Evolutionary conservation across 2,113 vertebrate species (phyloP), one percentile per base, ranked within the genome.

Genomic region (Toxotes chatareus): DNA sequence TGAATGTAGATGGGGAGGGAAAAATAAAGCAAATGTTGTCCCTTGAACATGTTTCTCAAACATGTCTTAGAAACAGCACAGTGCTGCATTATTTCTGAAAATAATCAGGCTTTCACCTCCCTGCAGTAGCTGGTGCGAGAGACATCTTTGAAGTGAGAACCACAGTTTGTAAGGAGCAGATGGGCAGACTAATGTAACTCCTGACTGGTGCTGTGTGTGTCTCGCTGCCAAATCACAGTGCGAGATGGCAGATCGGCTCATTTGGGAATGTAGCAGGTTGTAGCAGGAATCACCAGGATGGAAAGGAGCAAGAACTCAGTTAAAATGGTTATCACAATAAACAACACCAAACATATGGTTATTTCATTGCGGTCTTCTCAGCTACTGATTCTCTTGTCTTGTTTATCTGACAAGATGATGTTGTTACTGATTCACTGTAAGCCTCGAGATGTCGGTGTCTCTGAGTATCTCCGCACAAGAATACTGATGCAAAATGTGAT

Each of bases 121-220:
- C 73, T 47, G 59, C 79, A 86, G 79, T 61, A 64, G 79, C 82
- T 76, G 17, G 80, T 19, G 78, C 17, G 68, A 86, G 85, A 85
- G 79, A 89, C 87, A 67, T 88, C 79, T 90, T 91, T 91, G 85
- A 92, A 91, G 92, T 90, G 93, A 7, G 83, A 92, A 73, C 82
- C 89, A 86, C 91, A 85, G 84, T 91, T 89, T 90, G 84, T 76
- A 49, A 23, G 83, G 73, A 91, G 86, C 93, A 93, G 93, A 93
- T 94, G 93, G 90, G 76, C 87, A 82, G 88, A 88, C 85, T 81
- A 88, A 94, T 90, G 89, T 68, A 85, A 86, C 84, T 89, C 87
- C 80, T 84, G 80, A 80, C 83, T 82, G 80, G 75, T 83, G 77
- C 65, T 63, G 79, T 44, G 75, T 61, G 78, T 14, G 66, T 71